These are phyloP conservation scores for Nephrotoma appendiculata DNA, from an alignment of 2,888 invertebrate genomes.

Conservation along the genomic window DNA sequence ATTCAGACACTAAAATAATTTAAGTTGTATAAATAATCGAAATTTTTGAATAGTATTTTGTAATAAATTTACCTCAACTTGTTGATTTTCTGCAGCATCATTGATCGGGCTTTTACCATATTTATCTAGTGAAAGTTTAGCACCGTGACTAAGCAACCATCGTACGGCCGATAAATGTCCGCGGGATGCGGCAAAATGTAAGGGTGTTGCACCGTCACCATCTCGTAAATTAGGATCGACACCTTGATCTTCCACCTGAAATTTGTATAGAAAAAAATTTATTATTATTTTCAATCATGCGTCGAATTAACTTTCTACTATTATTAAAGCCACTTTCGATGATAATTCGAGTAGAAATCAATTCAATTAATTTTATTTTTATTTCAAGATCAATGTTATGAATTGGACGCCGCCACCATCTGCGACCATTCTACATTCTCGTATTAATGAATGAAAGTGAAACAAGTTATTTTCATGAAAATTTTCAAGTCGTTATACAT, in stretches of 20 bases:
- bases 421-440: no score
- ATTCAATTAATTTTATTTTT: neutral
- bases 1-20: conserved; percentile 50
- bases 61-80: conserved; percentile 52
- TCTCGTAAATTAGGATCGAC: conserved; percentile 74
- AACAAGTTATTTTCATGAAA: neutral
- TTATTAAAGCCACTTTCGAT: neutral
- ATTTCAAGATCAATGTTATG: neutral
- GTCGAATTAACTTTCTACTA: neutral
- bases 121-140: conserved; percentile 64
- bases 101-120: conserved; percentile 83
- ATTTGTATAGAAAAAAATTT: conserved; percentile 1
- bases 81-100: conserved; percentile 82
- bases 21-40: neutral
- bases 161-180: conserved; percentile 67
- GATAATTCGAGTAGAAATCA: neutral
- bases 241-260: conserved; percentile 64
- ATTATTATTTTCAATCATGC: no score
- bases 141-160: conserved; percentile 74
- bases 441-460: neutral
- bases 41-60: neutral
- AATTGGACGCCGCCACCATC: neutral
- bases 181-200: conserved; percentile 77
- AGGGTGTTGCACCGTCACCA: conserved; percentile 76
- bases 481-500: neutral